Percentiles rank a stretch among this genome's conserved stretches.
Conservation (phyloP, 2,888 invertebrate genomes). For the Aphrophora alni region DNA sequence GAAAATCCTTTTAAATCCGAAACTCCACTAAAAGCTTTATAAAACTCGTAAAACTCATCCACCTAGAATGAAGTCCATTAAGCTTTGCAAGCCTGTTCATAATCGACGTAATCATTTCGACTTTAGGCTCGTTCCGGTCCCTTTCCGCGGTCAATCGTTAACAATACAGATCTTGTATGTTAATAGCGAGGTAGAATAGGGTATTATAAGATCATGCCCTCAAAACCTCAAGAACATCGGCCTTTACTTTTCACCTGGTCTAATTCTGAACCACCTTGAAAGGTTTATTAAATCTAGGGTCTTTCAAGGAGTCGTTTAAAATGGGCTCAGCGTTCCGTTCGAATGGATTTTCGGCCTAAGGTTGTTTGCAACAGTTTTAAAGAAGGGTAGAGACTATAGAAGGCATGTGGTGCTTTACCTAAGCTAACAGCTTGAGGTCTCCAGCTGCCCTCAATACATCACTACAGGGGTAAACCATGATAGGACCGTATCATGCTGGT, state of each 20-base stretch:
- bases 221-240: slow-evolving; percentile 9
- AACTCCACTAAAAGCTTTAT: not conserved
- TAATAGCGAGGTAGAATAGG: not conserved
- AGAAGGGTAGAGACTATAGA: not conserved
- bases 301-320: slow-evolving; percentile 6
- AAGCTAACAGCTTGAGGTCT: not conserved
- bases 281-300: not conserved
- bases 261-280: not conserved
- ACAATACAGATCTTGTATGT: not conserved
- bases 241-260: not conserved
- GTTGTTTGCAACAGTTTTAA: slow-evolving; percentile 3
- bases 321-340: not conserved
- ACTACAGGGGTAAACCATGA: not conserved
- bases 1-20: not conserved
- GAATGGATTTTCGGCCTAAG: not conserved
- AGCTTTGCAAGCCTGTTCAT: not conserved
- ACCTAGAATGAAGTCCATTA: not conserved
- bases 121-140: not conserved
- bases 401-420: not conserved
- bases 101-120: not conserved
- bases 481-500: slow-evolving; percentile 1
- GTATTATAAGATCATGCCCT: not conserved
- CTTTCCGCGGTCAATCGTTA: not conserved
- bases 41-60: not conserved
- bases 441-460: not conserved